Evolutionary conservation across 2,113 vertebrate genomes (phyloP).

Genomic region (Mormyrus iriodes): DNA sequence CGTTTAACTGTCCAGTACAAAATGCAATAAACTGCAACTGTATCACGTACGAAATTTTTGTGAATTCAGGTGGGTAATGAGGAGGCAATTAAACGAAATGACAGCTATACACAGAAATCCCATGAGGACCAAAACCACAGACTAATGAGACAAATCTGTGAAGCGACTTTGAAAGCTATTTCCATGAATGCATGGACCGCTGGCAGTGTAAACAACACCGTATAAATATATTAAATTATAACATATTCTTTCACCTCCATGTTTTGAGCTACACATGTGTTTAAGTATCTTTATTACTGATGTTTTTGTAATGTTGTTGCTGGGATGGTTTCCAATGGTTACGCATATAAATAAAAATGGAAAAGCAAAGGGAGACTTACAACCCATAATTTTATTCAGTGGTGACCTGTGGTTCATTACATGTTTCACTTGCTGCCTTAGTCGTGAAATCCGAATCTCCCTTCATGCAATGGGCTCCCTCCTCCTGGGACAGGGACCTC

Average conservation of each 20-base stretch:
- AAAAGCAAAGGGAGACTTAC: neutral
- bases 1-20: neutral
- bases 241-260: neutral
- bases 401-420: neutral
- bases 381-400: neutral
- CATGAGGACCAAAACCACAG: neutral
- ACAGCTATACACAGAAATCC: neutral
- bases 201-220: neutral
- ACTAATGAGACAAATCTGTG: conserved; percentile 9
- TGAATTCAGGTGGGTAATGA: conserved; percentile 19
- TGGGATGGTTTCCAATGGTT: neutral
- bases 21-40: neutral
- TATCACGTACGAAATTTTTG: neutral
- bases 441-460: neutral
- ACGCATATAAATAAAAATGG: neutral
- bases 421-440: neutral
- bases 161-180: neutral
- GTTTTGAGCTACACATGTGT: neutral
- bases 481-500: neutral
- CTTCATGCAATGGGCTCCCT: neutral
- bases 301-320: neutral
- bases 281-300: neutral
- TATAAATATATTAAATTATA: neutral
- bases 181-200: neutral
- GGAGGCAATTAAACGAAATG: conserved; percentile 23